Conservation (phyloP, 1,140 invertebrate species). For the Lutraria rhynchaena region DNA sequence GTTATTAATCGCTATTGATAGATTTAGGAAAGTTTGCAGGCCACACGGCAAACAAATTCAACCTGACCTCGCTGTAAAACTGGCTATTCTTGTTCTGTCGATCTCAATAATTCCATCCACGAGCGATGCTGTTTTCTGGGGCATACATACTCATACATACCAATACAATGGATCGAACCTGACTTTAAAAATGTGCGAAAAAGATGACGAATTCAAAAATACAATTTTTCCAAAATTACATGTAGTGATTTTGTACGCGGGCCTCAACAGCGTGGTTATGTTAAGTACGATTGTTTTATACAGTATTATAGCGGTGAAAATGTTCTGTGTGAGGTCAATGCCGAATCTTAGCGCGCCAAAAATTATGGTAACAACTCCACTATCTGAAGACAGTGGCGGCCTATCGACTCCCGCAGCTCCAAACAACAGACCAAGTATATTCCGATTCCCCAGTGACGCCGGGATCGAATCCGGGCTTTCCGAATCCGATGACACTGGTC, state of each 20-base stretch:
- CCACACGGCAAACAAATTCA: constrained; percentile 66
- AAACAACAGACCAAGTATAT: neutral
- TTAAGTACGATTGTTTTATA: constrained; percentile 32
- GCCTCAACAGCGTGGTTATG: constrained; percentile 18
- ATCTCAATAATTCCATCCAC: constrained; percentile 21
- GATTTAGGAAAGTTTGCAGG: constrained; percentile 67
- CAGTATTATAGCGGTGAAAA: constrained; percentile 27
- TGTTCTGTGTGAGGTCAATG: constrained; percentile 22
- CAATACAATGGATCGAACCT: neutral
- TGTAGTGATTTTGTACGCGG: constrained; percentile 25
- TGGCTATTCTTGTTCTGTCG: neutral
- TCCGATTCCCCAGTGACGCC: constrained; percentile 27
- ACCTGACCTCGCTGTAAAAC: constrained; percentile 34
- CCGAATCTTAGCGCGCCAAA: neutral
- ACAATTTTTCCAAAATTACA: constrained; percentile 46
- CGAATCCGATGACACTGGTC: constrained; percentile 18
- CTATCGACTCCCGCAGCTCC: neutral
- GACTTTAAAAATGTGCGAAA: constrained; percentile 42
- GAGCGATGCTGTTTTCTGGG: constrained; percentile 49
- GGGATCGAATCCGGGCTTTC: constrained; percentile 41
- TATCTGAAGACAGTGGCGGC: neutral
- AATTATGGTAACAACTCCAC: neutral
- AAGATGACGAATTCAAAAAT: constrained; percentile 46
- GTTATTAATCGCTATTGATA: constrained; percentile 67
- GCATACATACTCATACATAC: constrained; percentile 25